Evolutionary conservation across 2,888 invertebrate genomes (phyloP).

Genomic region (Boloria selene): DNA sequence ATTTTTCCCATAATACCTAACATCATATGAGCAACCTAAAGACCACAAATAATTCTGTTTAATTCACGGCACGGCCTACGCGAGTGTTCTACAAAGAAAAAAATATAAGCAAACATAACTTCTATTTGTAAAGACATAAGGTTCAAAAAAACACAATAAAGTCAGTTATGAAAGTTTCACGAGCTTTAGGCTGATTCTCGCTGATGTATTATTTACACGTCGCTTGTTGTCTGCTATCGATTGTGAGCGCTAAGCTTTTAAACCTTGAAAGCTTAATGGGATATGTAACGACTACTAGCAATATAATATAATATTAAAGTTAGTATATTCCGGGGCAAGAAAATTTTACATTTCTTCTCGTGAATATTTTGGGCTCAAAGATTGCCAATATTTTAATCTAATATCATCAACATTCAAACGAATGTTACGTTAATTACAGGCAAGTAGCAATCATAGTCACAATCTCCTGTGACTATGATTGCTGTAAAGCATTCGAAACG

Average conservation of each 20-base stretch:
- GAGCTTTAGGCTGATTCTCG: conserved; percentile 7
- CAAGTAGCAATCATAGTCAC: too few relatives aligned
- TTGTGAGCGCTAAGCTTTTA: conserved; percentile 19
- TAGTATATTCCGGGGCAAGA: too few relatives aligned
- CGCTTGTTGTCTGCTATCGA: conserved; percentile 16
- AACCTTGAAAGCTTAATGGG: conserved; percentile 14
- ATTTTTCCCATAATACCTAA: neutral
- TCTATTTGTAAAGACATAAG: conserved; percentile 1
- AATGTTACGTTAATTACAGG: too few relatives aligned
- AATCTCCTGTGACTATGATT: too few relatives aligned
- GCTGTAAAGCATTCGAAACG: too few relatives aligned
- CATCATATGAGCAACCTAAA: neutral
- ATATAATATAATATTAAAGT: neutral
- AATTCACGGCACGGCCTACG: conserved; percentile 13
- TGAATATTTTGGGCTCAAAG: too few relatives aligned
- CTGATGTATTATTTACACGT: conserved; percentile 15
- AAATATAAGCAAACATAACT: neutral
- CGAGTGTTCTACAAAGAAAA: neutral
- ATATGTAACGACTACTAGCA: conserved; percentile 1
- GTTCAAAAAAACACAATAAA: conserved; percentile 3
- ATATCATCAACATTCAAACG: too few relatives aligned
- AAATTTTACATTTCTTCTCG: too few relatives aligned
- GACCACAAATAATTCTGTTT: conserved; percentile 12
- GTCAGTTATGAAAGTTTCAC: conserved; percentile 10
- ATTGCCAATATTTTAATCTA: too few relatives aligned